Evolutionary conservation across 2,888 invertebrate genomes (phyloP), one percentile per base, ranked within the genome.

Genomic region (Conomelus anceps): DNA sequence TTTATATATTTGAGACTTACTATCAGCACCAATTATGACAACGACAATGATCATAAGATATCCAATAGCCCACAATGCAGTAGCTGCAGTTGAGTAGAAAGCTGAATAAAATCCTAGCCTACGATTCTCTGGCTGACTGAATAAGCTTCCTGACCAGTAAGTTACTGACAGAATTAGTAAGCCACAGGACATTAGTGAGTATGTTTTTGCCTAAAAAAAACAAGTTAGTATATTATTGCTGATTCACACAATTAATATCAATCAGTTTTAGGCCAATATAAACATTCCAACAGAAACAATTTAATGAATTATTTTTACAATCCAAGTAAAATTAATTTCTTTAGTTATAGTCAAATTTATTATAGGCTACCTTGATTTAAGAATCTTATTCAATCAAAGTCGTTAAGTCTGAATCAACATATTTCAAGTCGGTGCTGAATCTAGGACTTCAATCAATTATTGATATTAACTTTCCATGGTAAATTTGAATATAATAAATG

Each of bases 21-120:
- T 24, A 22, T 24, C 23, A 26, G 86, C 29, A 26, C 86, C 86
- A 26, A 86, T 86, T 22, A 86, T 24, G 9, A 86, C 24, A 26
- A 29, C 24, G 22, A 23, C 22, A 26, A 23, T 86, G 9, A 86
- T 24, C 86, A 86, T 86, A 3, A 86, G 86, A 0, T 94, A 93
- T 0, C 95, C 94, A 3, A 93, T 90, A 0, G 95, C 94, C 95
- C 95, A 96, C 0, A 94, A 92, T 0, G 94, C 94, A 34, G 95
- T 93, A 91, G 95, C 95, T 0, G 95, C 92, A 0, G 94, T 94
- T 0, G 95, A 95, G 91, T 95, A 95, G 9, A 94, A 89, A 0
- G 94, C 94, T 29, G 94, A 94, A 91, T 94, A 95, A n/a, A 94
- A 89, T 0, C 93, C 93, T 89, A 94, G 93, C 92, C 95, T 95